phyloP scores from a whole-genome alignment of 2,888 invertebrate species.

The Chorisops tibialis region DNA sequence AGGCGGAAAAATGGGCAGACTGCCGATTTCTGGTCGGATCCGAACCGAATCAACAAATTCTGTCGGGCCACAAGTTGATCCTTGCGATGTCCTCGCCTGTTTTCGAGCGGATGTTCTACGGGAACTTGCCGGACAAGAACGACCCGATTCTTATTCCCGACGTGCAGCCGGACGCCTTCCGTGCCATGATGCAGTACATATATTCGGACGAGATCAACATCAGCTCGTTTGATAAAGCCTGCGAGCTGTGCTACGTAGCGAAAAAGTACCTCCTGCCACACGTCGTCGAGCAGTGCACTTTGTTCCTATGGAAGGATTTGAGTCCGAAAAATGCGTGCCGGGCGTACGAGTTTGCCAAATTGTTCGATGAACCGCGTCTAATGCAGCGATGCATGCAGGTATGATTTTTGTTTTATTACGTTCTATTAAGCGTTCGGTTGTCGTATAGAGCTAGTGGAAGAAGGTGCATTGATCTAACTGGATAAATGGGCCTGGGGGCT shows the following conservation, averaged over 20 bases:
- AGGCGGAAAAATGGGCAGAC: conserved; percentile 78
- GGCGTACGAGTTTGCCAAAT: conserved; percentile 80
- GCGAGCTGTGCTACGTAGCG: conserved; percentile 82
- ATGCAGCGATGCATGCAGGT: conserved; percentile 80
- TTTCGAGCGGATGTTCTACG: conserved; percentile 85
- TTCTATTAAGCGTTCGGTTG: neutral
- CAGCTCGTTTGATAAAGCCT: conserved; percentile 79
- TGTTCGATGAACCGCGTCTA: conserved; percentile 77
- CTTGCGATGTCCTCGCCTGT: conserved; percentile 85
- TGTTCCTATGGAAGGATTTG: conserved; percentile 70
- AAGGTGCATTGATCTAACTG: neutral
- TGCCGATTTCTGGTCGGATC: conserved; percentile 79
- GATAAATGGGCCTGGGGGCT: neutral
- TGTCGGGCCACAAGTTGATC: conserved; percentile 75
- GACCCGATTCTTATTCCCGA: conserved; percentile 77
- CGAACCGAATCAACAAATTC: conserved; percentile 69
- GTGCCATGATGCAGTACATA: conserved; percentile 76
- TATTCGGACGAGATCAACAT: conserved; percentile 79
- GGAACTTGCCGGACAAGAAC: conserved; percentile 75
- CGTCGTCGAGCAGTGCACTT: conserved; percentile 77
- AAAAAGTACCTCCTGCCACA: conserved; percentile 86
- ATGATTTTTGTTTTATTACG: conserved; percentile 26
- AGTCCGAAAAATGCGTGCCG: conserved; percentile 75
- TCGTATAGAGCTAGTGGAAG: neutral
- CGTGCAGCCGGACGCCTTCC: conserved; percentile 83